These are phyloP conservation scores for Gymnosoma rotundatum DNA, from an alignment of 2,888 invertebrate species.

Conservation along the genomic window DNA sequence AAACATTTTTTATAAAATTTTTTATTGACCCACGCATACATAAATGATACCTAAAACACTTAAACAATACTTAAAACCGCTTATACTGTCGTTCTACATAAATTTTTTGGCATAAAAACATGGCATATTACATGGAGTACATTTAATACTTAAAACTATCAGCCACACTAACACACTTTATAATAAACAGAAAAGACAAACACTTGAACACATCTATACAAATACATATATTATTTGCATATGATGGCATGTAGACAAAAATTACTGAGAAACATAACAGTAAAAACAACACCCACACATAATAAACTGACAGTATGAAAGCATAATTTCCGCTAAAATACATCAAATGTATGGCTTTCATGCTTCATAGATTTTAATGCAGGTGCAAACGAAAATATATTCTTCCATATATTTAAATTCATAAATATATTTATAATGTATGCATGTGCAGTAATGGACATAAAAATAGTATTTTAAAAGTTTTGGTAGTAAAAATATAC, in stretches of 20 bases:
- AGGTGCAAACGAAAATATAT: slow-evolving; percentile 19
- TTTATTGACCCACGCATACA: slow-evolving; percentile 24
- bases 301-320: slow-evolving; percentile 54
- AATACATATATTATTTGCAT: not conserved
- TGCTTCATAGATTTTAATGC: slow-evolving; percentile 42
- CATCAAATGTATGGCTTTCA: slow-evolving; percentile 52
- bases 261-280: not conserved
- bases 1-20: not conserved
- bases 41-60: slow-evolving; percentile 61
- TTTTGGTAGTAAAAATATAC: too few species aligned
- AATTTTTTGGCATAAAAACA: slow-evolving; percentile 66
- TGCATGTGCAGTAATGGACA: not conserved
- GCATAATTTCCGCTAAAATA: slow-evolving; percentile 68
- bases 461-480: not conserved
- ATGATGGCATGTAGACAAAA: not conserved
- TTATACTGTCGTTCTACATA: slow-evolving; percentile 66
- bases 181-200: slow-evolving; percentile 2
- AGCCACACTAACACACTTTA: slow-evolving; percentile 19
- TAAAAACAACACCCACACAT: slow-evolving; percentile 33
- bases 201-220: not conserved
- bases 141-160: slow-evolving; percentile 63
- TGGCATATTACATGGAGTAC: slow-evolving; percentile 68
- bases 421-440: not conserved
- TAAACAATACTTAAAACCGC: slow-evolving; percentile 67
- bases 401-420: not conserved